Evolutionary conservation across 1,140 invertebrate genomes (phyloP).

Genomic region (Heliconius melpomene): DNA sequence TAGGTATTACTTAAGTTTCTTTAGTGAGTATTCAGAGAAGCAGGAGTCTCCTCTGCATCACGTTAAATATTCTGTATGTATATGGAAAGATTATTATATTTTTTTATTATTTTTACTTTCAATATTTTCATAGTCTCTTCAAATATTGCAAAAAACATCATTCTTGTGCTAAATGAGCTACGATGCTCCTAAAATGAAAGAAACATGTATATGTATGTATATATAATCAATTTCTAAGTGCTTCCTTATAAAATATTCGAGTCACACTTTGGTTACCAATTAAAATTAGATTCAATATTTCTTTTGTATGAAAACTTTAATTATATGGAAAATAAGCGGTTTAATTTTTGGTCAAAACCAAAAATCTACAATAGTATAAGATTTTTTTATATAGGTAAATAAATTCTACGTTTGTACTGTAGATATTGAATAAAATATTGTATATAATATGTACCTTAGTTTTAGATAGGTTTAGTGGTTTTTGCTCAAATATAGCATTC

Average conservation of each 20-base stretch:
- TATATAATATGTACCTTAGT: conserved; percentile 12
- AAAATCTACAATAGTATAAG: not conserved
- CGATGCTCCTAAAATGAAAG: too few relatives aligned
- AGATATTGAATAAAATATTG: not conserved
- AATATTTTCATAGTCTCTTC: too few relatives aligned
- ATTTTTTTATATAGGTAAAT: not conserved
- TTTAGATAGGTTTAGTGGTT: conserved; percentile 5
- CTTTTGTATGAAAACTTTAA: not conserved
- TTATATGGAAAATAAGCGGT: not conserved
- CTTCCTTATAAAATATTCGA: not conserved
- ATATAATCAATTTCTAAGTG: not conserved
- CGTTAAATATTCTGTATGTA: too few relatives aligned
- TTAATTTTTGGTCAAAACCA: conserved; percentile 31
- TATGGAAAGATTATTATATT: too few relatives aligned
- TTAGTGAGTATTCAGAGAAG: too few relatives aligned
- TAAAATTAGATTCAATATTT: conserved; percentile 17
- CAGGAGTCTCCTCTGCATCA: too few relatives aligned
- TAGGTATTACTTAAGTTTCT: too few relatives aligned
- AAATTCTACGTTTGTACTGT: not conserved
- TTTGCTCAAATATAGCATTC: not conserved
- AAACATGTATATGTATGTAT: not conserved
- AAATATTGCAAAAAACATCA: too few relatives aligned
- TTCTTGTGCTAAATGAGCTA: too few relatives aligned
- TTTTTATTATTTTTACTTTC: too few relatives aligned
- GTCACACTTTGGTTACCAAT: conserved; percentile 31